Base-by-base conservation (phyloP, 2,113 vertebrate species). In the Brevimyrus niger region DNA sequence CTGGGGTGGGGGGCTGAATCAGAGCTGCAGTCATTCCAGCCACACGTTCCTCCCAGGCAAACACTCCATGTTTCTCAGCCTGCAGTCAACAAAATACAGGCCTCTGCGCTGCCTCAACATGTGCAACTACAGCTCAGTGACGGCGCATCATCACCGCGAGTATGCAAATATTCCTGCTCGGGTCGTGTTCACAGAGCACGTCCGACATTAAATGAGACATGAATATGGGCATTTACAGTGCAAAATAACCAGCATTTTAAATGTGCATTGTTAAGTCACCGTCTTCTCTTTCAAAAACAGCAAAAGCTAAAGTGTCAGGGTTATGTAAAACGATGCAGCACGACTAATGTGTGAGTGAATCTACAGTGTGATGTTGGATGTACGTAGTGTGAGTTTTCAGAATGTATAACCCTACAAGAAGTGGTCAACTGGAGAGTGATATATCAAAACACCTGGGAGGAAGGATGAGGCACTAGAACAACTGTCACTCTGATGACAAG, bases 401-500 rank as follows among this genome's bases (percentile, higher is more conserved):
- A 86, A 31, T 31, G 10, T 23, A 35, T 73, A 80, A 91, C 89
- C 90, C 94, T 89, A 93, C 90, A 90, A 93, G 87, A 88, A 58
- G 21, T 87, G 46, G 91, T 88, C 21, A 92, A 87, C 90, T 69
- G 61, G 61, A 89, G 44, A 88, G 85, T 90, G 82, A 93, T 87
- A 90, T 90, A 90, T 89, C 93, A 91, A 53, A 87, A 93, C 89
- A 91, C 91, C 84, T 92, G 93, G 91, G 92, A 89, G 91, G 92
- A 94, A 86, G 90, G 89, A 80, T 0, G 88, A 85, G 80, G 88
- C 44, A 87, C 1, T 51, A 87, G 69, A 92, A 89, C 51, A 48
- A 19, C 76, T 90, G 84, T 82, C 13, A 58, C 42, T 89, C 73
- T 65, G 80, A 88, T 50, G 88, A 76, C 47, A 89, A 58, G 87